phyloP scores from a whole-genome alignment of 2,888 invertebrate species.

The Orchesellides sinensis region DNA sequence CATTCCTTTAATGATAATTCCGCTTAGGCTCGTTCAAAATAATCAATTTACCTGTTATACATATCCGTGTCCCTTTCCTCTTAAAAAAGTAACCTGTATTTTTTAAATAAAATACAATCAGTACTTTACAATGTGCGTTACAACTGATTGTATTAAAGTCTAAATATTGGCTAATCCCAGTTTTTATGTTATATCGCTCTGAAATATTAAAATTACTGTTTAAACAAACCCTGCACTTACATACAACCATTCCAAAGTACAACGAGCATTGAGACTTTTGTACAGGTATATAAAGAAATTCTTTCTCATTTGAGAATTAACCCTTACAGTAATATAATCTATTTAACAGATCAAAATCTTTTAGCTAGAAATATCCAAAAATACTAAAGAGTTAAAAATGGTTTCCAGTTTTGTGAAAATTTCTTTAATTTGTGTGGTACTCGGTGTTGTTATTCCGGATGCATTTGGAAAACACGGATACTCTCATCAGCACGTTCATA shows the following conservation, averaged over 20 bases:
- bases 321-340: not conserved
- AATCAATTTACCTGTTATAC: conserved; percentile 1
- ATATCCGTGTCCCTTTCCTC: conserved; percentile 60
- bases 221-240: not conserved
- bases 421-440: conserved; percentile 28
- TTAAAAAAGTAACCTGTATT: conserved; percentile 16
- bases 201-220: conserved; percentile 10
- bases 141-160: not conserved
- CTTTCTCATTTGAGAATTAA: not conserved
- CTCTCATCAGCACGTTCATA: conserved; percentile 68
- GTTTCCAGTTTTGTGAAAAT: conserved; percentile 38
- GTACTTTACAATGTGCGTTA: not conserved
- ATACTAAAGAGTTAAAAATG: conserved; percentile 9
- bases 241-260: not conserved
- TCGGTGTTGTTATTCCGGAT: conserved; percentile 40
- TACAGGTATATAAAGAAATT: conserved; percentile 48
- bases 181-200: conserved; percentile 23
- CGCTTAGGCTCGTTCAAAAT: conserved; percentile 4
- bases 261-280: conserved; percentile 24
- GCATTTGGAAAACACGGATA: conserved; percentile 66
- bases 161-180: conserved; percentile 32
- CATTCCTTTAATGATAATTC: conserved; percentile 12
- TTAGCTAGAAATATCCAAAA: not conserved
- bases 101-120: not conserved
- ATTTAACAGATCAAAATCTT: not conserved